Evolutionary conservation across 2,113 vertebrate species (phyloP).

Genomic region (Cinclus cinclus): DNA sequence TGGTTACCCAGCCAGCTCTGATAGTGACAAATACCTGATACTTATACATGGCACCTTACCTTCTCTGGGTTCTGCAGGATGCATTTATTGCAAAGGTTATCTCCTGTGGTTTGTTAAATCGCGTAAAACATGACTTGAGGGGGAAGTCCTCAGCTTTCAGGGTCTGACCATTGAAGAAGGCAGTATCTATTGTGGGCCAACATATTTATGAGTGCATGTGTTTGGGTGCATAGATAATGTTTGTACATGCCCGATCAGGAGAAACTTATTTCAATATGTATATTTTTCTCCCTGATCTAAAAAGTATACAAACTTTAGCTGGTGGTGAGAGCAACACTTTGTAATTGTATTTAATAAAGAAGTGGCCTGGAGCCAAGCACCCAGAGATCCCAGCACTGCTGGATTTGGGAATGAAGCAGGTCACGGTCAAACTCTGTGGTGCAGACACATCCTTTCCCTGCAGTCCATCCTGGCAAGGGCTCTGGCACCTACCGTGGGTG

Average conservation of each 20-base stretch:
- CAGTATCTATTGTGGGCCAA: not conserved
- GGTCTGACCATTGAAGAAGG: not conserved
- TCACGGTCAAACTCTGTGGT: accelerated
- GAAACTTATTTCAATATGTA: not conserved
- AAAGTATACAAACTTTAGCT: conserved; percentile 51
- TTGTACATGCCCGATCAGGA: conserved; percentile 8
- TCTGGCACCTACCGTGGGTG: not conserved
- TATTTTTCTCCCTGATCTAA: conserved; percentile 15
- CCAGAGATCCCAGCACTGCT: not conserved
- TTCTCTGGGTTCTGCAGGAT: not conserved
- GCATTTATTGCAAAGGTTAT: not conserved
- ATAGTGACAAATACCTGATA: not conserved
- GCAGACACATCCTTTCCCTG: not conserved
- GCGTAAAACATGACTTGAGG: not conserved
- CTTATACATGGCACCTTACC: not conserved
- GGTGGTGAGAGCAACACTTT: not conserved
- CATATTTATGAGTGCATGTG: not conserved
- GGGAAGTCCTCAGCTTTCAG: not conserved
- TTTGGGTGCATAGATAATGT: conserved; percentile 29
- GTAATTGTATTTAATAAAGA: conserved; percentile 45
- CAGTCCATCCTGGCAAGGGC: not conserved
- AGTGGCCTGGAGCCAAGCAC: not conserved
- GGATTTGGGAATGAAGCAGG: not conserved
- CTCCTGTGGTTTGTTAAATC: not conserved
- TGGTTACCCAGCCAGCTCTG: not conserved